A percentile compares a stretch with the other conserved stretches of the same genome.
Conservation (phyloP, 2,797 vertebrate species). For the Botia almorhae region DNA sequence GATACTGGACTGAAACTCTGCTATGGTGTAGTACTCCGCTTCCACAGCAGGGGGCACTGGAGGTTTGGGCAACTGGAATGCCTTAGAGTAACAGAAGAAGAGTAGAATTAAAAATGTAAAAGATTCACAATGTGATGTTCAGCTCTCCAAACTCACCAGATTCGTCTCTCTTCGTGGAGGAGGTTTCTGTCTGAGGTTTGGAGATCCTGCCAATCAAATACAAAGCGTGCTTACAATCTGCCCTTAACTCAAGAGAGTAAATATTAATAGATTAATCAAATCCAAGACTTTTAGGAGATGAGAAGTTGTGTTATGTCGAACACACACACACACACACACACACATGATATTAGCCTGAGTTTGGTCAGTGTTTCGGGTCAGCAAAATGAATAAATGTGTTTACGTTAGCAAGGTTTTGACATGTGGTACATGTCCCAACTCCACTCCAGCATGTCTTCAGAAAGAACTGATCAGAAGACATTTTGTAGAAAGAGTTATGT, state of each 20-base stretch:
- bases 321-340: neutral
- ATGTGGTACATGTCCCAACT: too few species aligned
- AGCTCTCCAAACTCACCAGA: constrained; percentile 80
- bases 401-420: too few species aligned
- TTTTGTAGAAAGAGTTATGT: too few species aligned
- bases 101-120: neutral
- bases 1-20: constrained; percentile 98
- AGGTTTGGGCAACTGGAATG: constrained; percentile 97
- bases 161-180: constrained; percentile 95
- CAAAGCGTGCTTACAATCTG: constrained; percentile 33
- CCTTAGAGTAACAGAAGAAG: constrained; percentile 71
- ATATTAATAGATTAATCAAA: constrained; percentile 7
- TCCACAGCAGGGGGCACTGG: constrained; percentile 98
- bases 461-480: too few species aligned
- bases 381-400: neutral
- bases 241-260: neutral
- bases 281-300: neutral
- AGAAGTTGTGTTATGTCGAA: neutral
- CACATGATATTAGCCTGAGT: neutral
- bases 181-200: constrained; percentile 95
- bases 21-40: constrained; percentile 99
- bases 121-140: neutral
- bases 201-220: constrained; percentile 84
- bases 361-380: neutral
- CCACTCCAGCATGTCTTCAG: too few species aligned